Evolutionary conservation across 1,140 invertebrate genomes (phyloP).

Genomic region (Fopius arisanus): DNA sequence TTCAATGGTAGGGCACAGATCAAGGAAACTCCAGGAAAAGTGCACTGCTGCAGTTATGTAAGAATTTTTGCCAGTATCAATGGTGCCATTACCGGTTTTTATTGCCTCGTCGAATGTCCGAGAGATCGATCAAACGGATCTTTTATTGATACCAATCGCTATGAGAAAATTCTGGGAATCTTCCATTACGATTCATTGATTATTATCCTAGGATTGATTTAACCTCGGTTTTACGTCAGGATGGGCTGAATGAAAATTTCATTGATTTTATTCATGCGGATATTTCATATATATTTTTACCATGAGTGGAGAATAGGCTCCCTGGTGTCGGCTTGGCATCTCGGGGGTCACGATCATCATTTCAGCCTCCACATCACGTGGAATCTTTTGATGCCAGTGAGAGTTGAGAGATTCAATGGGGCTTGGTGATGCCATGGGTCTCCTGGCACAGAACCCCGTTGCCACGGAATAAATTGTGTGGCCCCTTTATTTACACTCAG

Average conservation of each 20-base stretch:
- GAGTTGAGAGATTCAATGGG: conserved; percentile 11
- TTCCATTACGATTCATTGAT: no score
- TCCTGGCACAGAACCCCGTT: background rate
- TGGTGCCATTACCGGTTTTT: background rate
- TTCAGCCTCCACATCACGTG: background rate
- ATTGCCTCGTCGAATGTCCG: background rate
- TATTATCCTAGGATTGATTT: no score
- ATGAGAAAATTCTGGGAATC: no score
- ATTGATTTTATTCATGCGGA: conserved; percentile 1
- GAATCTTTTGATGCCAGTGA: background rate
- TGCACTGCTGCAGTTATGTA: background rate
- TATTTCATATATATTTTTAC: no score
- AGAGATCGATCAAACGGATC: background rate
- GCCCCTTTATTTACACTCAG: conserved; percentile 8
- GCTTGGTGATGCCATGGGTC: conserved; percentile 10
- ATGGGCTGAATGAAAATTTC: no score
- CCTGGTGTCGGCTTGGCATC: background rate
- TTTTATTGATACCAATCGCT: background rate
- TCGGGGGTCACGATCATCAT: conserved; percentile 14
- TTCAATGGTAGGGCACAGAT: conserved; percentile 18
- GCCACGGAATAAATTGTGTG: conserved; percentile 19
- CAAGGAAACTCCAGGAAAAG: background rate
- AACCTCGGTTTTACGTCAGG: no score
- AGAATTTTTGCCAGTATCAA: background rate
- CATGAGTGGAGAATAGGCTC: background rate